These are phyloP conservation scores for Gallinago media DNA, from an alignment of 2,113 vertebrate genomes.

Conservation along the genomic window DNA sequence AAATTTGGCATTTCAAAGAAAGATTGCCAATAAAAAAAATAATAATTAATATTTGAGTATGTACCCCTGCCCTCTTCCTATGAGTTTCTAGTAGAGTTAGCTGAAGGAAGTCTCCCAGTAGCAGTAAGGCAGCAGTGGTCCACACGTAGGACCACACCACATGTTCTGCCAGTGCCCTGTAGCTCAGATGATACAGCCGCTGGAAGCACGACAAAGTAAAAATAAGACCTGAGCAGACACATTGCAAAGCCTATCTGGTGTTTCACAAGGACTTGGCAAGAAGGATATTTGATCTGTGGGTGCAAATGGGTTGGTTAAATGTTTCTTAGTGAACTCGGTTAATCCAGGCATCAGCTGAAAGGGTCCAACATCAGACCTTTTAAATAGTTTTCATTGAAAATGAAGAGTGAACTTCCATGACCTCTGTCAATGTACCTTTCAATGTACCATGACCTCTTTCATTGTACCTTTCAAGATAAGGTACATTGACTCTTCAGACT, in stretches of 20 bases:
- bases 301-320: not conserved
- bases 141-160: not conserved
- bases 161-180: not conserved
- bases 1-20: not conserved
- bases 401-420: not conserved
- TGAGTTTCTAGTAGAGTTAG: not conserved
- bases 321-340: slow-evolving; percentile 11
- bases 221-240: not conserved
- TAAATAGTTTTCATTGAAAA: not conserved
- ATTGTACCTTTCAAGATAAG: not conserved
- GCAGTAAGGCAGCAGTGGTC: not conserved
- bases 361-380: not conserved
- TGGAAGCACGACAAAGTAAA: not conserved
- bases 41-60: not conserved
- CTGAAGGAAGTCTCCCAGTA: not conserved
- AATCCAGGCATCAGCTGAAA: not conserved
- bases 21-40: not conserved
- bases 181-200: not conserved
- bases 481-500: not conserved
- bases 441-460: not conserved
- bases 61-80: not conserved
- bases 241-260: not conserved
- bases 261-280: not conserved
- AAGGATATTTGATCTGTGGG: not conserved
- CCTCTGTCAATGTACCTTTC: not conserved